phyloP scores from a whole-genome alignment of 2,888 invertebrate genomes.

The Pantelozetes paolii region DNA sequence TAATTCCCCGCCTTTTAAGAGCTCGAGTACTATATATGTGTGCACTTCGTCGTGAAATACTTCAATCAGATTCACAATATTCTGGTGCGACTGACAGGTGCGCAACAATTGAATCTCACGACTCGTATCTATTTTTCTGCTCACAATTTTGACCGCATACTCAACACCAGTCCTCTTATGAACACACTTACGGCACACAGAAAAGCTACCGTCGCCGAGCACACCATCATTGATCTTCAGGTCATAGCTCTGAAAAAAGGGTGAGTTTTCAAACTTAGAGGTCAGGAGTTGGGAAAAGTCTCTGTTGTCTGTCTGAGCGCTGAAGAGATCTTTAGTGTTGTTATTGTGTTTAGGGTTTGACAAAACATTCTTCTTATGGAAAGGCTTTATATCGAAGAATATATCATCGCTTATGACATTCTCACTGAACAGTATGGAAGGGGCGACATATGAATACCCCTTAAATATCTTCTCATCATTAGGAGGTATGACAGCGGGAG shows the following conservation, averaged over 20 bases:
- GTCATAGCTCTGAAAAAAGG: constrained; percentile 79
- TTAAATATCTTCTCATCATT: constrained; percentile 73
- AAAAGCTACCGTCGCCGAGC: constrained; percentile 78
- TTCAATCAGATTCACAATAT: constrained; percentile 77
- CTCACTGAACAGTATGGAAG: constrained; percentile 71
- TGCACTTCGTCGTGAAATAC: constrained; percentile 77
- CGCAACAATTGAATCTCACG: constrained; percentile 73
- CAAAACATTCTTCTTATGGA: constrained; percentile 48
- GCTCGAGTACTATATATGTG: constrained; percentile 84
- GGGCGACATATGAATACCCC: constrained; percentile 94
- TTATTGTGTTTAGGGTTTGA: not conserved
- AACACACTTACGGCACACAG: constrained; percentile 69
- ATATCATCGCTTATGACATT: constrained; percentile 68
- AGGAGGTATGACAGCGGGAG: constrained; percentile 58
- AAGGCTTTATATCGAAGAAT: constrained; percentile 58
- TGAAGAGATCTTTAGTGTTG: constrained; percentile 25
- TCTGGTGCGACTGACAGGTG: constrained; percentile 80
- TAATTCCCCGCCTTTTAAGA: constrained; percentile 77
- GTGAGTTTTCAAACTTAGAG: constrained; percentile 64
- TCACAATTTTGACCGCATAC: constrained; percentile 83
- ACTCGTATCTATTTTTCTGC: constrained; percentile 62
- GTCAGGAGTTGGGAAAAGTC: constrained; percentile 57
- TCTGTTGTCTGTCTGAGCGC: constrained; percentile 54
- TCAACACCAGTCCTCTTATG: constrained; percentile 67
- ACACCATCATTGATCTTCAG: constrained; percentile 58